Evolutionary conservation across 2,797 vertebrate genomes (phyloP), one percentile per base, ranked within the genome.

Genomic region (Cryptoblepharus egeriae): DNA sequence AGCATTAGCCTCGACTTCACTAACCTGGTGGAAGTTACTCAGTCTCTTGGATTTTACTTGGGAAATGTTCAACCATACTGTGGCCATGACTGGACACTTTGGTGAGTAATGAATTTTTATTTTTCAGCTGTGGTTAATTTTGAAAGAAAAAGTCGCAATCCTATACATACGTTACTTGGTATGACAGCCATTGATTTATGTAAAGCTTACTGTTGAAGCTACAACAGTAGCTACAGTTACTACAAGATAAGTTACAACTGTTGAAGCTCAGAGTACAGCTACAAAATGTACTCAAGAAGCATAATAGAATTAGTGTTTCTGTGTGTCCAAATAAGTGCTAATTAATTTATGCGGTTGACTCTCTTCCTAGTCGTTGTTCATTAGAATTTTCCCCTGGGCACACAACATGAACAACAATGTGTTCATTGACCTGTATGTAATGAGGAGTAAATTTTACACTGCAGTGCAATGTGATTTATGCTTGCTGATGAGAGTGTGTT

Each of bases 41-140:
- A 99, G 84, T 99, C 98, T 88, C 97, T 99, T 42, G 98, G 98
- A n/a, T 99, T 99, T 95, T 99, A 98, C 92, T 95, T 99, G n/a
- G 99, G 99, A 71, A 98, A 98, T 15, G 97, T 99, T 63, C 98
- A 99, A 88, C 99, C 99, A 0, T 98, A 99, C 95, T 99, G 99
- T 85, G 96, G 96, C 70, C 98, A 99, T 4, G 98, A 99, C 94
- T 99, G 98, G 98, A 99, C 98, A 7, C 97, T 99, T 74, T 99
- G 98, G 98, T 99, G 85, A 96, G 96, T 90, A 9, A 49, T 82
- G 12, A 74, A 0, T 74, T 88, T 76, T 57, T 69, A 5, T 75
- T 77, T 85, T 79, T 79, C 74, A 45, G 11, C 67, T 60, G 35
- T 63, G 22, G 18, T 15, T 39, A 65, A 74, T 57, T 39, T 68